These are phyloP conservation scores for Pseudomyrmex concolor DNA, from an alignment of 1,140 invertebrate genomes.

Conservation along the genomic window DNA sequence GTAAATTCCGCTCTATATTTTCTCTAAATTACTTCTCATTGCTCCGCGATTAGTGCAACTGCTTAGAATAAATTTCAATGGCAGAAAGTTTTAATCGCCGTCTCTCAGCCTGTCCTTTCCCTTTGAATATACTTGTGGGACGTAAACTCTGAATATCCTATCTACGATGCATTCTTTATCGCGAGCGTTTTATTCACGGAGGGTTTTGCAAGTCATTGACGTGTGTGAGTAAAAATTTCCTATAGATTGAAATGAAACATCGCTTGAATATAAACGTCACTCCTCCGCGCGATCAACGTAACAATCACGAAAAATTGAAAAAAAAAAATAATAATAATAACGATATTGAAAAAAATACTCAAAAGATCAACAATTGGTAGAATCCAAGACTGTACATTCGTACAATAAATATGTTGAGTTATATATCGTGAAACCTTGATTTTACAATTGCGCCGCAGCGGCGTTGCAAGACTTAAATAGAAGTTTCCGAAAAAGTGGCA, in stretches of 20 bases:
- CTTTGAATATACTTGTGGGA: constrained; percentile 24
- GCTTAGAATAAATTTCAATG: constrained; percentile 58
- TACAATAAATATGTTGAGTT: neutral
- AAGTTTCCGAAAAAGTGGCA: constrained; percentile 2
- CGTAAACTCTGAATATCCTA: constrained; percentile 20
- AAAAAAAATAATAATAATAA: too few species aligned
- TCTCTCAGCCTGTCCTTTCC: constrained; percentile 29
- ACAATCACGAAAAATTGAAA: neutral
- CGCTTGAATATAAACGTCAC: neutral
- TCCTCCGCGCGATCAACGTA: neutral
- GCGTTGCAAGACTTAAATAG: neutral
- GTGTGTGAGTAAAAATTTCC: neutral
- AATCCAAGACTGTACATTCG: too few species aligned
- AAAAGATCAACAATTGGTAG: too few species aligned
- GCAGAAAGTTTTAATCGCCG: constrained; percentile 51
- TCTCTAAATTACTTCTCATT: constrained; percentile 46
- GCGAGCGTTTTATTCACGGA: constrained; percentile 5
- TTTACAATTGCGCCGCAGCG: neutral
- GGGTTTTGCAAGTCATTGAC: constrained; percentile 28
- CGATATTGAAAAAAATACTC: neutral
- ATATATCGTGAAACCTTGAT: neutral
- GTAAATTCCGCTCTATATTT: constrained; percentile 17
- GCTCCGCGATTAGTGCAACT: constrained; percentile 31
- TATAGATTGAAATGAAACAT: neutral
- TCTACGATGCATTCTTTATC: constrained; percentile 25